A percentile compares a stretch with the other conserved stretches of the same genome.
Conservation (phyloP, 1,140 invertebrate genomes). For the Drosophila nasuta region DNA sequence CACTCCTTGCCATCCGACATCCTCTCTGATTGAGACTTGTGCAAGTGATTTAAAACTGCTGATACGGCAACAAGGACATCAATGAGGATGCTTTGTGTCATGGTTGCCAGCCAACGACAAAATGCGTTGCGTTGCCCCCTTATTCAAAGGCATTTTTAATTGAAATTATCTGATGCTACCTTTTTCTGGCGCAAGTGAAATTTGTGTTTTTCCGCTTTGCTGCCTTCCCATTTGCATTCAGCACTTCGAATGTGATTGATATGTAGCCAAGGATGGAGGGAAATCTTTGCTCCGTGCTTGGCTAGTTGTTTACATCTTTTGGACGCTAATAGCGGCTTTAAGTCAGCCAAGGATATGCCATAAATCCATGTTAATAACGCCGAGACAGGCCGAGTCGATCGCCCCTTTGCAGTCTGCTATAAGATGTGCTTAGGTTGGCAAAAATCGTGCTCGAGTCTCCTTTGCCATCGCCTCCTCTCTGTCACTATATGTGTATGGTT, state of each 20-base stretch:
- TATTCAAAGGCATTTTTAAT: conserved; percentile 79
- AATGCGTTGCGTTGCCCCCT: conserved; percentile 40
- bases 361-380: conserved; percentile 80
- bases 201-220: conserved; percentile 72
- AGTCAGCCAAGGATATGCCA: conserved; percentile 73
- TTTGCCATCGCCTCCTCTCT: not conserved
- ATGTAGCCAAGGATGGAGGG: conserved; percentile 26
- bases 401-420: conserved; percentile 17
- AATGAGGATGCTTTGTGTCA: conserved; percentile 63
- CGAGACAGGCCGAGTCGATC: conserved; percentile 8
- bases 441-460: conserved; percentile 8
- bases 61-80: conserved; percentile 80
- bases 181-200: conserved; percentile 45
- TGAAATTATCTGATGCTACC: conserved; percentile 79
- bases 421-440: conserved; percentile 30
- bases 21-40: not conserved
- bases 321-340: conserved; percentile 70
- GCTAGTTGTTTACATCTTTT: conserved; percentile 72
- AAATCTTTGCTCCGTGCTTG: conserved; percentile 6
- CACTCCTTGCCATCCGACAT: not conserved
- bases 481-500: not conserved
- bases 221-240: conserved; percentile 32
- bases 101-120: conserved; percentile 64
- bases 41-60: conserved; percentile 73
- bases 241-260: conserved; percentile 39